Evolutionary conservation across 2,888 invertebrate species (phyloP).

Genomic region (Caenorhabditis angaria): DNA sequence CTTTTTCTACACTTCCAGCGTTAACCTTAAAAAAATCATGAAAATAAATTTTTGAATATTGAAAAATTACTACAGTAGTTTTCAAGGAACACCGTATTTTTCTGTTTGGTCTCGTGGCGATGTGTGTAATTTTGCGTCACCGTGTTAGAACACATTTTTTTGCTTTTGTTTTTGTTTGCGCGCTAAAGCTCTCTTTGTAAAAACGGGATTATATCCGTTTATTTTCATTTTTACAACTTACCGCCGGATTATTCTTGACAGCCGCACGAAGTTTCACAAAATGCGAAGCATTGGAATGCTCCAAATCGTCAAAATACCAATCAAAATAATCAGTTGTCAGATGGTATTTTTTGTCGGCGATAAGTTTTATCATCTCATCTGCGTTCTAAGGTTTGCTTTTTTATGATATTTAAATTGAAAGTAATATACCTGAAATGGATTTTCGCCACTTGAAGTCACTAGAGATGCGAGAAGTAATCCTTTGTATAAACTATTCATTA

Average conservation of each 20-base stretch:
- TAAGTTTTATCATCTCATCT: constrained; percentile 46
- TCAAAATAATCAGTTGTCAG: constrained; percentile 53
- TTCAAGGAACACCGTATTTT: too few species aligned
- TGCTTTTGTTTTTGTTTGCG: too few species aligned
- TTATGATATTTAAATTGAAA: neutral
- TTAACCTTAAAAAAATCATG: constrained; percentile 21
- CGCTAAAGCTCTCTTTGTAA: too few species aligned
- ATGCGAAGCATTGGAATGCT: constrained; percentile 44
- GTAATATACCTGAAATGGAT: constrained; percentile 43
- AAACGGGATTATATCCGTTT: neutral
- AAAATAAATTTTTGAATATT: neutral
- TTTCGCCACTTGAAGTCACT: constrained; percentile 37
- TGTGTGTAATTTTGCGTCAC: too few species aligned
- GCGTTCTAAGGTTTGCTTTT: constrained; percentile 21
- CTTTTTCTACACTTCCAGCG: constrained; percentile 50
- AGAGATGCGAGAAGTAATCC: constrained; percentile 47
- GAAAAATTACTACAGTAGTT: neutral
- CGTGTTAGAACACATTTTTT: too few species aligned
- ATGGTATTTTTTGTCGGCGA: constrained; percentile 45
- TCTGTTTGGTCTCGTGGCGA: too few species aligned
- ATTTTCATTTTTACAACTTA: constrained; percentile 10
- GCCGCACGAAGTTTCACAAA: constrained; percentile 50
- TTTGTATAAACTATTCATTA: constrained; percentile 47
- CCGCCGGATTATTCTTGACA: constrained; percentile 48
- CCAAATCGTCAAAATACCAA: constrained; percentile 55